Percentiles rank a stretch among this genome's conserved stretches.
Conservation (phyloP, 2,113 vertebrate species). For the Psittacus erithacus region DNA sequence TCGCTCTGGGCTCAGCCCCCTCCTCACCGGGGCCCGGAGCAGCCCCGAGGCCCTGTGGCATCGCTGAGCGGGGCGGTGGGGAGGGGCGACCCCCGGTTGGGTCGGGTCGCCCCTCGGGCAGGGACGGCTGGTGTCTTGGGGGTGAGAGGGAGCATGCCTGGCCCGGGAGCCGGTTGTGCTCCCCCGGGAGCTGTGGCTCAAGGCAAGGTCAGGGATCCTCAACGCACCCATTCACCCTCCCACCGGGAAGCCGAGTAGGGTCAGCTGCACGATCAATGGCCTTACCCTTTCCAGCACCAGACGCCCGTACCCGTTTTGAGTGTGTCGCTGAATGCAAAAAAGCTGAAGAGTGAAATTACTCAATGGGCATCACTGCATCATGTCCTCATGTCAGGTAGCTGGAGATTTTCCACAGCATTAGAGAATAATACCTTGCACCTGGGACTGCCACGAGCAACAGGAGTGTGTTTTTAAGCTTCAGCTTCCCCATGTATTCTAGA, state of each 20-base stretch:
- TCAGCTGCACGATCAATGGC: accelerated
- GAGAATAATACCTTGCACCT: not conserved
- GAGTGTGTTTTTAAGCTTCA: not conserved
- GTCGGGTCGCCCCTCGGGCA: not conserved
- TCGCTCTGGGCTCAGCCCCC: accelerated
- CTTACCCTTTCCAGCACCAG: not conserved
- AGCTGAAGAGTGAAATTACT: not conserved
- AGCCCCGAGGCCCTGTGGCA: too few species aligned
- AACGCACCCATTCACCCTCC: too few species aligned
- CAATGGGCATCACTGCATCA: accelerated
- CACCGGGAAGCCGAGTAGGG: not conserved
- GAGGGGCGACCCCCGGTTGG: not conserved
- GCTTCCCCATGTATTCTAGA: not conserved
- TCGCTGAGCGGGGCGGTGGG: not conserved
- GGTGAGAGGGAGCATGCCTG: not conserved
- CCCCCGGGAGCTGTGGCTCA: not conserved
- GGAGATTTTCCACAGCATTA: not conserved
- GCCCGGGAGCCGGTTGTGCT: too few species aligned
- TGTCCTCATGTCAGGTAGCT: not conserved
- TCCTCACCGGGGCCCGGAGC: not conserved
- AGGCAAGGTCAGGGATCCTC: too few species aligned
- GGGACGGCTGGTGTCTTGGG: not conserved
- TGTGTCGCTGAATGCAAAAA: not conserved
- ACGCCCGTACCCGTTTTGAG: accelerated
- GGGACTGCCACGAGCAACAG: not conserved